phyloP scores from a whole-genome alignment of 2,113 vertebrate genomes.

The Argyrosomus japonicus region DNA sequence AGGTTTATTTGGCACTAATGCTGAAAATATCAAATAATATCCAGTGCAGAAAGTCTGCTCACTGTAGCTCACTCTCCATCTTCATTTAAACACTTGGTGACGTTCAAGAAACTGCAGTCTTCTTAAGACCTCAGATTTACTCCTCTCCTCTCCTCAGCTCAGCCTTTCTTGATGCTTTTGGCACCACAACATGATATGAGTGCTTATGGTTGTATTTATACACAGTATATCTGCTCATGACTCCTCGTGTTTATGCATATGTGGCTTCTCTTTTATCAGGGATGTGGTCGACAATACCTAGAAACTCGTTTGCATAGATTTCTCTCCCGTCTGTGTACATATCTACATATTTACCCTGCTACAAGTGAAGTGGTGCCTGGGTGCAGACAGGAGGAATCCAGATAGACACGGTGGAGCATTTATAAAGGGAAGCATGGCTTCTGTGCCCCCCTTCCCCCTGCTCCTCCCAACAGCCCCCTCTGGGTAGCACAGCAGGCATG shows the following conservation, averaged over 20 bases:
- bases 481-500: constrained; percentile 70
- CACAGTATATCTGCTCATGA: constrained; percentile 1
- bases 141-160: neutral
- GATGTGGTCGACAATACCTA: neutral
- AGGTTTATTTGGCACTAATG: neutral
- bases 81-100: neutral
- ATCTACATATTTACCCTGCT: neutral
- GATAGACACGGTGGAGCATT: constrained; percentile 62
- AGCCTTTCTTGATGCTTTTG: neutral
- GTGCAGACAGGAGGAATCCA: constrained; percentile 71
- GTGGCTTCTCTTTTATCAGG: neutral
- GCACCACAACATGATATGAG: neutral
- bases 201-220: neutral
- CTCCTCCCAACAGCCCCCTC: constrained; percentile 16
- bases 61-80: neutral
- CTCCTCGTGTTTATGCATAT: constrained; percentile 3
- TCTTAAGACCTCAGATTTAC: neutral
- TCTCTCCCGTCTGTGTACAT: constrained; percentile 1
- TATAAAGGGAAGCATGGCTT: constrained; percentile 66
- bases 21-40: neutral
- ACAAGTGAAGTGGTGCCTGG: constrained; percentile 31
- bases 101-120: neutral
- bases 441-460: constrained; percentile 15
- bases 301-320: neutral
- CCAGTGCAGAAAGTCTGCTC: neutral